Base-by-base conservation (phyloP, 1,140 invertebrate genomes). In the Tetragonula clypearis region DNA sequence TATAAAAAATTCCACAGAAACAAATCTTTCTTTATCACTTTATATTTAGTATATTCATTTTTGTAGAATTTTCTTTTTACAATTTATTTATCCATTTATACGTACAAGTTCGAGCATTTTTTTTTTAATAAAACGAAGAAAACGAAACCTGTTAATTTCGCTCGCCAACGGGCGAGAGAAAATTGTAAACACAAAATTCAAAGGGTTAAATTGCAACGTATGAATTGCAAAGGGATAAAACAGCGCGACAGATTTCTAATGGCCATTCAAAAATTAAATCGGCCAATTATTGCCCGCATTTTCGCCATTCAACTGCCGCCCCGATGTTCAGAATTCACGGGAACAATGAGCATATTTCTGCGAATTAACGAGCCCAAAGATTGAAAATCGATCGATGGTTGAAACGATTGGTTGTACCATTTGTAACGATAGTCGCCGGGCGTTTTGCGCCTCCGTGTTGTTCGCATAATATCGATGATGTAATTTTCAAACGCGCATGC, bases 401-500 rank as follows among this genome's bases (percentile, higher is more conserved):
- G n/a, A 53, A 55, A 35, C 23, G 21, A 30, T 30, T 19, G 23
- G 15, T 11, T n/a, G 23, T 23, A 49, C 23, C 12, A 21, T n/a
- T 12, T 49, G 79, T 12, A 30, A 26, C 72, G 56, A 58, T 26
- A 30, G 26, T 30, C 26, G 41, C 60, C 26, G 41, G 49, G 60
- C 49, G 26, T 75, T 55, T 58, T n/a, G 17, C 21, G 41, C 35
- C 35, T 49, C 41, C 21, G 80, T 58, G 56, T 73, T 81, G 23
- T 66, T 82, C 76, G 56, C 35, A 62, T 84, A 72, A 84, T 71
- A 49, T 66, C 82, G 56, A 84, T 84, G 82, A 84, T 79, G 76
- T 71, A 84, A 84, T 79, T 84, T 66, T n/a, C 41, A 62, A 65
- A 78, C 68, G 53, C 65, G 65, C 78, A 65, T 30, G n/a, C 35